Percentiles rank a stretch among this genome's conserved stretches.
phyloP scores from a whole-genome alignment of 2,113 vertebrate species.

The Tupaia tana region DNA sequence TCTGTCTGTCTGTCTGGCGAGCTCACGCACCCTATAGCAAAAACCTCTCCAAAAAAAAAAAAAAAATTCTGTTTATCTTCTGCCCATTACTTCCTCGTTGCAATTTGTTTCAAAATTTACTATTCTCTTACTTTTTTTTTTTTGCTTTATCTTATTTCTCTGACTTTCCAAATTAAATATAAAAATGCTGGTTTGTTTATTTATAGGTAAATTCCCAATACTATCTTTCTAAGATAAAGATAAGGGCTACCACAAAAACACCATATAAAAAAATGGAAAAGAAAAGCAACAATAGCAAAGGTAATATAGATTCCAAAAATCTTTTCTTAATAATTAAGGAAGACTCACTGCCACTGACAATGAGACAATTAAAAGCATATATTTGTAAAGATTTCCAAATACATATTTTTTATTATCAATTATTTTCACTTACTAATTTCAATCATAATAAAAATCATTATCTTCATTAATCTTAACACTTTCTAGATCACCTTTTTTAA shows the following conservation, averaged over 20 bases:
- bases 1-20: too few relatives aligned
- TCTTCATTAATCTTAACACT: slow-evolving; percentile 29
- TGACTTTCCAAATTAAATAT: not conserved
- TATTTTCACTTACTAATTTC: not conserved
- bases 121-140: not conserved
- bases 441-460: slow-evolving; percentile 11
- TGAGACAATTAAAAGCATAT: not conserved
- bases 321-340: not conserved
- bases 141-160: not conserved
- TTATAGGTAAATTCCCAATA: not conserved
- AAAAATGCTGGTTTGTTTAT: not conserved
- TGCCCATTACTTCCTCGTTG: not conserved
- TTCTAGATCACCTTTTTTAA: slow-evolving; percentile 8
- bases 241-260: slow-evolving; percentile 21
- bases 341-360: not conserved
- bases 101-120: not conserved
- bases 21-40: too few relatives aligned
- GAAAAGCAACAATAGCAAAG: not conserved
- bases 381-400: too few relatives aligned
- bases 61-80: too few relatives aligned
- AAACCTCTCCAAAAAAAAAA: too few relatives aligned
- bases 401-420: not conserved
- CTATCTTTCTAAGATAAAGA: not conserved
- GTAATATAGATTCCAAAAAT: not conserved
- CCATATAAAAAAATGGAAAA: not conserved